Evolutionary conservation across 2,113 vertebrate genomes (phyloP).

Genomic region (Hippocampus zosterae): DNA sequence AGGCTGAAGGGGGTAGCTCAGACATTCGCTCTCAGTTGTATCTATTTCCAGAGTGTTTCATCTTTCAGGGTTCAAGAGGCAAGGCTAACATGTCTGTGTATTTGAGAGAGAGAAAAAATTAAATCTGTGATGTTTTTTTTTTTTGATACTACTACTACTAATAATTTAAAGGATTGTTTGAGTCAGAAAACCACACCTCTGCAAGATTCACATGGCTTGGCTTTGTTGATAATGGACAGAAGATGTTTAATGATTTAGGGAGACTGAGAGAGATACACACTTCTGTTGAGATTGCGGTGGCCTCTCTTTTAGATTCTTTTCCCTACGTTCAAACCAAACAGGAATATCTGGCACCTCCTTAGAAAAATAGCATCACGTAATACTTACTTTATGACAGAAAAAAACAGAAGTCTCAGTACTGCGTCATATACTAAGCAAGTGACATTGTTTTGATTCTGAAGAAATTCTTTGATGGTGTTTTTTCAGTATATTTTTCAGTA

Average conservation of each 20-base stretch:
- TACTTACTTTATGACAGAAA: background rate
- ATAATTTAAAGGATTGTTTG: conserved; percentile 22
- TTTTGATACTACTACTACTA: conserved; percentile 4
- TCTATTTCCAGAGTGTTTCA: conserved; percentile 42
- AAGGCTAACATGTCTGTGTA: conserved; percentile 21
- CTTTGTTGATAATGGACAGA: conserved; percentile 23
- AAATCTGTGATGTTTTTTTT: too few relatives aligned
- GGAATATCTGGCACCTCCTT: background rate
- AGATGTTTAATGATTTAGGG: conserved; percentile 14
- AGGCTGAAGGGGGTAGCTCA: background rate
- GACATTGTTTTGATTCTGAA: too few relatives aligned
- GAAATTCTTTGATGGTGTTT: too few relatives aligned
- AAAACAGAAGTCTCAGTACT: background rate
- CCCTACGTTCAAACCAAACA: background rate
- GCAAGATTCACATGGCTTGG: conserved; percentile 35
- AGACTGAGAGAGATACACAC: conserved; percentile 16
- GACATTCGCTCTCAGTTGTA: conserved; percentile 10
- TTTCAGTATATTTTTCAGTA: too few relatives aligned
- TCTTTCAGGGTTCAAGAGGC: conserved; percentile 30
- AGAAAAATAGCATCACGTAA: background rate
- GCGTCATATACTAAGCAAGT: background rate
- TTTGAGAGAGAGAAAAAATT: background rate
- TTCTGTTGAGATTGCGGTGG: conserved; percentile 36
- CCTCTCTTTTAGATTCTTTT: conserved; percentile 5
- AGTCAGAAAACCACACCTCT: conserved; percentile 70